Evolutionary conservation across 2,888 invertebrate genomes (phyloP), one percentile per base, ranked within the genome.

Genomic region (Hoplodrina ambigua): DNA sequence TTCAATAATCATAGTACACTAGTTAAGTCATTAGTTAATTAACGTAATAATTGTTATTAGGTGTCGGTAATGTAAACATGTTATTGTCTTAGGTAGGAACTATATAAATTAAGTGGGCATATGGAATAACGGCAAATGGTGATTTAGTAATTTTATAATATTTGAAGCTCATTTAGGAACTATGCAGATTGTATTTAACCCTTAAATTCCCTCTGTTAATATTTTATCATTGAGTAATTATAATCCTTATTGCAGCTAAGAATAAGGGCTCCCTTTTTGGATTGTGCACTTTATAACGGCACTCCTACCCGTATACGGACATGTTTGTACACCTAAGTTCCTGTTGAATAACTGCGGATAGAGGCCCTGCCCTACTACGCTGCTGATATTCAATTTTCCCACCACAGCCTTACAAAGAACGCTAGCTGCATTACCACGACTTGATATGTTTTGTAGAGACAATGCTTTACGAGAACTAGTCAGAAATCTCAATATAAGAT

Each of bases 11-110:
- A 17, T 46, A 46, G 25, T 11, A 19, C 17, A 17, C 13, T 11
- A 37, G 30, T 30, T 41, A 41, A 19, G 25, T 30, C 41, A 13
- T 66, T 54, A 69, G 4, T 19, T 55, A 49, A 69, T 49, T 41
- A 44, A 1, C 15, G 15, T 15, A 44, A 44, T 44, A 44, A 44
- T 19, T 33, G 15, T 56, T 41, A 17, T 25, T 25, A 15, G 8
- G 46, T n/a, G 19, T n/a, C 15, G 4, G 17, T n/a, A 11, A 41
- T 13, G 56, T 72, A 58, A 73, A 73, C 74, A 67, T 61, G 19
- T 50, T 69, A 15, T 57, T 57, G n/a, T n/a, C 8, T 11, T 25
- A 20, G 20, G 10, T 37, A 37, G 8, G 37, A 8, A 2, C 2
- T 57, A 19, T 17, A 46, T 19, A 20, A 25, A 68, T 64, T 55